Percentiles rank a stretch among this genome's conserved stretches.
Conservation (phyloP, 2,797 vertebrate genomes). For the Aulostomus chinensis region DNA sequence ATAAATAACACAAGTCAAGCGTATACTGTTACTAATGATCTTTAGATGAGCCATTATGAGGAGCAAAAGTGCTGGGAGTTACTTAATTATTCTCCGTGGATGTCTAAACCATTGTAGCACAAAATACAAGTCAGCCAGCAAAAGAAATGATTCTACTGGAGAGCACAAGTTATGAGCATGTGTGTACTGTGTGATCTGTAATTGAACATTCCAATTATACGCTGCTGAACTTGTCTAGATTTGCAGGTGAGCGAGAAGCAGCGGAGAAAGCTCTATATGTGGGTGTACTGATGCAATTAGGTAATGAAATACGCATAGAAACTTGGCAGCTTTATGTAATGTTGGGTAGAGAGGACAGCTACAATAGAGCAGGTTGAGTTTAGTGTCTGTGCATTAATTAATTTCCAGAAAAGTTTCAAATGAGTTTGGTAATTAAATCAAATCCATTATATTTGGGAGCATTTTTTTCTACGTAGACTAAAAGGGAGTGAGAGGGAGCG, state of each 20-base stretch:
- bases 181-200: not conserved
- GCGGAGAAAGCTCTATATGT: slow-evolving; percentile 8
- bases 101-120: slow-evolving; percentile 33
- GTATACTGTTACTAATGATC: slow-evolving; percentile 75
- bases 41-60: slow-evolving; percentile 78
- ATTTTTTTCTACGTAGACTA: too few species aligned
- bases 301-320: slow-evolving; percentile 13
- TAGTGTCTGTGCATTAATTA: too few species aligned
- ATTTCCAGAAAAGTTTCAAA: not conserved
- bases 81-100: slow-evolving; percentile 76
- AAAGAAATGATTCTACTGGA: slow-evolving; percentile 32
- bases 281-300: slow-evolving; percentile 17
- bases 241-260: slow-evolving; percentile 18
- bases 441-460: not conserved
- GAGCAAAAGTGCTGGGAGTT: slow-evolving; percentile 72
- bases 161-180: slow-evolving; percentile 8
- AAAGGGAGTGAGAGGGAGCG: too few species aligned
- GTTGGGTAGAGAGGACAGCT: too few species aligned
- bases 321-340: too few species aligned
- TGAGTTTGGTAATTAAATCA: not conserved
- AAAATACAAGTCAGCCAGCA: slow-evolving; percentile 31
- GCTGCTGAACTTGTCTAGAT: slow-evolving; percentile 3
- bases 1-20: slow-evolving; percentile 74
- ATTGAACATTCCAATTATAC: slow-evolving; percentile 35
- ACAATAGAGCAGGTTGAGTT: too few species aligned